Evolutionary conservation across 2,888 invertebrate genomes (phyloP), one percentile per base, ranked within the genome.

Genomic region (Acrocera orbiculus): DNA sequence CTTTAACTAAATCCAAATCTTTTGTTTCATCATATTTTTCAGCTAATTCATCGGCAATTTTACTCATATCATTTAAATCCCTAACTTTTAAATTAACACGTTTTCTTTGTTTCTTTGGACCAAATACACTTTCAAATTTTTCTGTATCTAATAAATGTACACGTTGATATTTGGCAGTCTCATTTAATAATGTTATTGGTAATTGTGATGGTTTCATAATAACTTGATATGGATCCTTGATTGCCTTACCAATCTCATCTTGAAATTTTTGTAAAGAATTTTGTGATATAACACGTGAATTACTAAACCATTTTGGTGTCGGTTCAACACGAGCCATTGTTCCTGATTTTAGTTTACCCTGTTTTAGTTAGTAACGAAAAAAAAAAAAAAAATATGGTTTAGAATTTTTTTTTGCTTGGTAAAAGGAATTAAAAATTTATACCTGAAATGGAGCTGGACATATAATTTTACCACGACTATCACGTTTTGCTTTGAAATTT

Each of bases 251-350:
- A 54, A 99, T 73, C 62, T 95, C 95, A 26, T 83, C 83, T 64
- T 98, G 83, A 50, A 87, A 86, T 52, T 82, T 85, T 57, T 86
- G 86, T 19, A 87, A 53, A 0, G 85, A 78, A 49, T 70, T 77
- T 61, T 98, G 96, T 1, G 90, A 82, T 44, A 98, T 89, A 0
- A 98, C 93, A 41, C 93, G 70, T 0, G 96, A 93, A 56, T 99
- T 99, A 11, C 95, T 93, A 60, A 99, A 99, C 98, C 98, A 99
- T 56, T 83, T 89, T 48, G 92, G 86, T 46, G 87, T 93, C 3
- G 98, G 98, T 61, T 95, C 98, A 0, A 99, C 87, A 38, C 96
- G 69, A 19, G 95, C 89, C 53, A 81, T 74, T 2, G 87, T 78
- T 16, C 98, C 98, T 20, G 92, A 77, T 10, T 80, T 65, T 15